phyloP scores from a whole-genome alignment of 2,113 vertebrate genomes.

The Hemiscyllium ocellatum region DNA sequence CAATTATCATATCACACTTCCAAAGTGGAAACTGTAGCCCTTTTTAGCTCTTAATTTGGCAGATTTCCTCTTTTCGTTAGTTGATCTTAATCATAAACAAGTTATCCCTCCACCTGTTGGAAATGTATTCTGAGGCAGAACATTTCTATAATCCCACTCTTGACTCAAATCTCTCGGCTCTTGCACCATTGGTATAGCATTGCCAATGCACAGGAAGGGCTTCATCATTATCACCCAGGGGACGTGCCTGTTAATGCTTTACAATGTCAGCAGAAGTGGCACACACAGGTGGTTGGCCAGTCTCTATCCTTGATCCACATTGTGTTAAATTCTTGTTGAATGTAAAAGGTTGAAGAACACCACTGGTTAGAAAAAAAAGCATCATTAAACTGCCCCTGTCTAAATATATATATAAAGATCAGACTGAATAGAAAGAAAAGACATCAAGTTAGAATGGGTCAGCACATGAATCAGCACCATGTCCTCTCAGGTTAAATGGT shows the following conservation, averaged over 20 bases:
- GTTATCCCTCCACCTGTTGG: not conserved
- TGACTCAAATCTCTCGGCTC: not conserved
- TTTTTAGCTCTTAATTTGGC: not conserved
- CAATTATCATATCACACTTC: not conserved
- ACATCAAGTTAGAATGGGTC: not conserved
- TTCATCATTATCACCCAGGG: not conserved
- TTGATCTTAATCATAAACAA: not conserved
- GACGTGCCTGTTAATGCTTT: not conserved
- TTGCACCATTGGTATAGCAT: not conserved
- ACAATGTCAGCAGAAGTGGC: not conserved
- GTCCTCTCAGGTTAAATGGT: not conserved
- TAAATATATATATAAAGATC: not conserved
- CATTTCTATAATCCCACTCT: not conserved
- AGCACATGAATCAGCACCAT: not conserved
- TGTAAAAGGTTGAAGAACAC: not conserved
- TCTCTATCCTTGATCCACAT: not conserved
- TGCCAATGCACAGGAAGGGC: not conserved
- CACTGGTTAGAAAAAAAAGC: not conserved
- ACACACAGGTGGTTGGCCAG: not conserved
- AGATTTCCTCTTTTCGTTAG: not conserved
- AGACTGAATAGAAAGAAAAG: not conserved
- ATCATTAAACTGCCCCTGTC: not conserved
- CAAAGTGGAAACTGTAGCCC: not conserved
- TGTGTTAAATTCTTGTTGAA: not conserved
- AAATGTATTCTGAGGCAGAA: not conserved